A percentile compares a stretch with the other conserved stretches of the same genome.
Evolutionary conservation across 2,888 invertebrate species (phyloP).

Genomic region (Nomada flava): DNA sequence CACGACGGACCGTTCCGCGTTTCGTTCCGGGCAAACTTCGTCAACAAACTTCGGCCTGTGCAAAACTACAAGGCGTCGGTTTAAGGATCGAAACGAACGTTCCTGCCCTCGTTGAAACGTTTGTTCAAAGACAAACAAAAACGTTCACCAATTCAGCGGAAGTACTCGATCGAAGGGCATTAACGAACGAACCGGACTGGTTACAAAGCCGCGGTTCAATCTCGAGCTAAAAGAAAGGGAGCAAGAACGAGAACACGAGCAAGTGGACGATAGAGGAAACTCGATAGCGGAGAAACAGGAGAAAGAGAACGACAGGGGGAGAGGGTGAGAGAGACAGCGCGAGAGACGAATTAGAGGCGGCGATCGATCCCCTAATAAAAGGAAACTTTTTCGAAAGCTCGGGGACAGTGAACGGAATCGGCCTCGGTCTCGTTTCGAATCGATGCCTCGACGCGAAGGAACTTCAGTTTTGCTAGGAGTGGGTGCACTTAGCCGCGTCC

Average conservation of each 20-base stretch:
- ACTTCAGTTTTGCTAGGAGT: conserved; percentile 52
- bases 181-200: conserved; percentile 38
- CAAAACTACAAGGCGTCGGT: conserved; percentile 16
- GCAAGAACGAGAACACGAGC: background rate
- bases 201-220: conserved; percentile 32
- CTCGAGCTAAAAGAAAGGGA: background rate
- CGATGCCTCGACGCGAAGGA: conserved; percentile 43
- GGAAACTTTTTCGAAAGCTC: conserved; percentile 42
- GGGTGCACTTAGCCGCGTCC: conserved; percentile 66
- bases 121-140: conserved; percentile 25
- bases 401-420: conserved; percentile 48
- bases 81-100: conserved; percentile 8
- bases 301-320: background rate
- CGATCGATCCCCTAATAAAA: conserved; percentile 35
- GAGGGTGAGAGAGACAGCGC: background rate
- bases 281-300: background rate
- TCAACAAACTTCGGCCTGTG: background rate
- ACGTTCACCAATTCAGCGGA: conserved; percentile 15
- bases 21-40: background rate
- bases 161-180: conserved; percentile 33
- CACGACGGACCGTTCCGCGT: background rate
- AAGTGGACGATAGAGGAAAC: background rate
- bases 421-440: conserved; percentile 31
- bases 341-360: background rate
- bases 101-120: conserved; percentile 1